Evolutionary conservation across 2,888 invertebrate genomes (phyloP).

Genomic region (Mylabris sibirica): DNA sequence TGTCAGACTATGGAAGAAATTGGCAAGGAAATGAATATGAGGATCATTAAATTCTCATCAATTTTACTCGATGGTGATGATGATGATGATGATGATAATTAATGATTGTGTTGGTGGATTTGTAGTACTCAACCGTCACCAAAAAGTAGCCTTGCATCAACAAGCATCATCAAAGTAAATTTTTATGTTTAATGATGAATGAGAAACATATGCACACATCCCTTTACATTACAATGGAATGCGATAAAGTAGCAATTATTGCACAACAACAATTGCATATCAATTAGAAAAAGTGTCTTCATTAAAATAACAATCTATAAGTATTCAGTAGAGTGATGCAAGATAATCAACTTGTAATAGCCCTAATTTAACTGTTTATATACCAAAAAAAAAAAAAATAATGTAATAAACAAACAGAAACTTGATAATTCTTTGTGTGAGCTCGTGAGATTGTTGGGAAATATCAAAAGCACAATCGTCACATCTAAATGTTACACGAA

Average conservation of each 20-base stretch:
- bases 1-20: conserved; percentile 8
- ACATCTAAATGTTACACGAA: conserved; percentile 21
- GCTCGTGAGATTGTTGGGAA: conserved; percentile 17
- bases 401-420: background rate
- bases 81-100: background rate
- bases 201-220: background rate
- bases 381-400: background rate
- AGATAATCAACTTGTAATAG: conserved; percentile 1
- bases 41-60: conserved; percentile 25
- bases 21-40: conserved; percentile 4
- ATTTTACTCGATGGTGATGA: conserved; percentile 5
- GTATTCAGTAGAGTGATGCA: conserved; percentile 7
- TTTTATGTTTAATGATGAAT: background rate
- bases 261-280: background rate
- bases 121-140: background rate
- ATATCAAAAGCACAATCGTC: conserved; percentile 17
- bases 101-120: background rate
- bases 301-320: conserved; percentile 9
- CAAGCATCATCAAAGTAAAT: background rate
- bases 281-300: background rate
- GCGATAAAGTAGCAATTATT: background rate
- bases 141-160: background rate
- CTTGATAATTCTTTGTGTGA: conserved; percentile 15
- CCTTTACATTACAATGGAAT: background rate
- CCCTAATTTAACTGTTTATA: background rate